These are phyloP conservation scores for Melieria picta DNA, from an alignment of 2,888 invertebrate species.

Conservation along the genomic window DNA sequence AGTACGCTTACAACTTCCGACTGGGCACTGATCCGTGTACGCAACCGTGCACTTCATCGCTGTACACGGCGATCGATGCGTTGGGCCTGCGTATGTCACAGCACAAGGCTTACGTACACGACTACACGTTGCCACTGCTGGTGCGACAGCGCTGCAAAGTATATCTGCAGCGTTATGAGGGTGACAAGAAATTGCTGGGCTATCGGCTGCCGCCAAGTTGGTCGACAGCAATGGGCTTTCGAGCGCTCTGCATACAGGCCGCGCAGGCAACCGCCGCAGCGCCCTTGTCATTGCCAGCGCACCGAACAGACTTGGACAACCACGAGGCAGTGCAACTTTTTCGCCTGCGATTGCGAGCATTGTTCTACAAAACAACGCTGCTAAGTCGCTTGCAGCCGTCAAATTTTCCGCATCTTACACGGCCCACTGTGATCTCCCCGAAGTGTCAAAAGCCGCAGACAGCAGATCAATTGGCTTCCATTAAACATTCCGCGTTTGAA, in stretches of 20 bases:
- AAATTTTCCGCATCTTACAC: conserved; percentile 15
- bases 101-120: conserved; percentile 8
- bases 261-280: conserved; percentile 36
- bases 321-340: conserved; percentile 49
- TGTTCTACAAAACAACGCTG: conserved; percentile 57
- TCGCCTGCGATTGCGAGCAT: conserved; percentile 51
- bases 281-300: conserved; percentile 51
- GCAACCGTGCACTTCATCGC: conserved; percentile 25
- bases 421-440: background rate
- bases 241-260: conserved; percentile 56
- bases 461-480: too few relatives aligned
- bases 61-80: conserved; percentile 35
- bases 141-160: conserved; percentile 16
- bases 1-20: conserved; percentile 57
- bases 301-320: conserved; percentile 12
- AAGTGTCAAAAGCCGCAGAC: background rate
- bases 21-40: conserved; percentile 42
- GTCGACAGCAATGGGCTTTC: conserved; percentile 58
- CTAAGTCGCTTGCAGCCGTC: conserved; percentile 54
- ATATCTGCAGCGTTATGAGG: background rate
- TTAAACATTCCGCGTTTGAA: too few relatives aligned
- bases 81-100: conserved; percentile 40
- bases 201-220: conserved; percentile 56
- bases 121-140: conserved; percentile 11
- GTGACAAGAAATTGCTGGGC: background rate